Evolutionary conservation across 2,113 vertebrate species (phyloP), one percentile per base, ranked within the genome.

Genomic region (Hepsetus odoe): DNA sequence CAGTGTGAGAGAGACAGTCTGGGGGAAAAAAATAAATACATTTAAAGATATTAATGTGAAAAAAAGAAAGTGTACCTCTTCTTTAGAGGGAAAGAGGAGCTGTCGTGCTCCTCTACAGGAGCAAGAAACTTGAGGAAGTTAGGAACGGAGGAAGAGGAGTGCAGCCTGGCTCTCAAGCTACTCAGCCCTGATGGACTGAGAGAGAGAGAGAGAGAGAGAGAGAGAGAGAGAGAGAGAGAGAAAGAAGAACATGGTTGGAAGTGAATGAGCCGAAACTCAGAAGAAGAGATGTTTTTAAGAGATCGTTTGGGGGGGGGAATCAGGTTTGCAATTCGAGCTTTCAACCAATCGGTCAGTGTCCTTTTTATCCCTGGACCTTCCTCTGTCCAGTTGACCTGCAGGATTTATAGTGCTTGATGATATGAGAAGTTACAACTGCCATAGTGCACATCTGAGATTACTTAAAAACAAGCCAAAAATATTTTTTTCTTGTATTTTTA

Each of bases 51-150:
- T 24, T 16, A 2, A 42, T 20, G 10, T 22, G 18, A 77, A 44
- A 30, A 40, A 28, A 14, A 49, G 55, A 14, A 18, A 44, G 2
- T 22, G 24, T 82, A 85, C 92, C 82, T 90, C 46, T 88, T 82
- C 83, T 44, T 94, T 87, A 91, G 93, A 93, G 92, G 93, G 83
- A 96, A 92, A 88, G 89, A 92, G 85, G 90, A 92, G 93, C 94
- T 95, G 90, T 96, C 95, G 88, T 95, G 95, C 91, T 98, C 96
- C 91, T 95, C 94, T 90, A 98, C 94, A 86, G 96, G 96, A 87
- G 96, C 95, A 95, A 99, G 92, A 94, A 99, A 98, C 95, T 98
- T 99, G 93, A 99, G 94, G 93, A 99, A 99, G 92, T 98, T 99
- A 92, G 97, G 97, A 90, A 98, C 96, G 94, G 98, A 99, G 82